A percentile compares a stretch with the other conserved stretches of the same genome.
Evolutionary conservation across 1,140 invertebrate species (phyloP).

Genomic region (Trachelipus rathkii): DNA sequence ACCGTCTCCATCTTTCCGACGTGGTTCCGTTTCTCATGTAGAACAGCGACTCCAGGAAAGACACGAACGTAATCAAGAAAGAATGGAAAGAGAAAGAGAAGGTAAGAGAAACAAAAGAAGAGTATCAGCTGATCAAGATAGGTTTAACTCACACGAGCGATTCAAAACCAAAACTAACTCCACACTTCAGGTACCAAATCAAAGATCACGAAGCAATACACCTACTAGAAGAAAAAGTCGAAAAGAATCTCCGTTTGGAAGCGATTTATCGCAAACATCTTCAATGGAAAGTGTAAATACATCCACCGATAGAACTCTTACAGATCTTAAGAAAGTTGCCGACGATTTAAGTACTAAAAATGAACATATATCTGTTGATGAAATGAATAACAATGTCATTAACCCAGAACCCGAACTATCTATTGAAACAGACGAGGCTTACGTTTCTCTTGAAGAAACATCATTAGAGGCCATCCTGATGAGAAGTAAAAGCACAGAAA

Average conservation of each 20-base stretch:
- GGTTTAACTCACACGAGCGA: constrained; percentile 13
- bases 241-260: constrained; percentile 34
- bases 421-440: constrained; percentile 40
- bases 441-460: constrained; percentile 41
- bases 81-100: constrained; percentile 32
- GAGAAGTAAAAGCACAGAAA: constrained; percentile 42
- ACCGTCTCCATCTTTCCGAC: constrained; percentile 34
- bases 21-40: constrained; percentile 42
- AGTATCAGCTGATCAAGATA: constrained; percentile 19
- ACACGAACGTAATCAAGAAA: constrained; percentile 39
- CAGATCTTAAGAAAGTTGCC: background rate
- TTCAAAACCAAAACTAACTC: constrained; percentile 17
- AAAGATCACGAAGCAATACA: constrained; percentile 34
- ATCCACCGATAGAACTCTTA: constrained; percentile 8
- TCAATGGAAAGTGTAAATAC: constrained; percentile 42
- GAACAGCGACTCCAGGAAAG: constrained; percentile 44
- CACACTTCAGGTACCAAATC: background rate
- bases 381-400: background rate
- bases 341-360: background rate
- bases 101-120: constrained; percentile 31
- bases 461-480: constrained; percentile 36
- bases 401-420: background rate
- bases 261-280: constrained; percentile 36
- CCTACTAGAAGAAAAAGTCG: constrained; percentile 34
- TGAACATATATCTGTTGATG: background rate